Percentiles rank a stretch among this genome's conserved stretches.
Conservation (phyloP, 2,797 vertebrate species). For the Parotocinclus haroldoi region DNA sequence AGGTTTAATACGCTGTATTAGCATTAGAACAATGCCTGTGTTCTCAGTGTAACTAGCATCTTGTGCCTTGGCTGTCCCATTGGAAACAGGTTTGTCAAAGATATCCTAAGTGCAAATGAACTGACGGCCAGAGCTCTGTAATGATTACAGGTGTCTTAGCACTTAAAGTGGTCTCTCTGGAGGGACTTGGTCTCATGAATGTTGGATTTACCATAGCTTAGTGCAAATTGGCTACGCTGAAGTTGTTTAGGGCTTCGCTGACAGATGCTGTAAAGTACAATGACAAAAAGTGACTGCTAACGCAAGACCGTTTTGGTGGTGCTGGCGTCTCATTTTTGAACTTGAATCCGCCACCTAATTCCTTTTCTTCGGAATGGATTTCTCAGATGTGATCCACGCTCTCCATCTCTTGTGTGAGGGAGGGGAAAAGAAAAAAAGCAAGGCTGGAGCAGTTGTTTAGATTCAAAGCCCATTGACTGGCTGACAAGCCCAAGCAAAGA, state of each 20-base stretch:
- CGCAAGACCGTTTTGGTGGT: conserved; percentile 12
- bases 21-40: not conserved
- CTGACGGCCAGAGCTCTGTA: conserved; percentile 17
- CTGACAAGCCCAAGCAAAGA: conserved; percentile 62
- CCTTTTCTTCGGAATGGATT: conserved; percentile 23
- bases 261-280: conserved; percentile 22
- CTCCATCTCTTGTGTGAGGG: conserved; percentile 24
- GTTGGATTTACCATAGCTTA: conserved; percentile 38
- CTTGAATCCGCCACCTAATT: conserved; percentile 20
- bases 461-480: conserved; percentile 64
- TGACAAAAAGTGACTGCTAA: conserved; percentile 14
- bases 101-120: conserved; percentile 19
- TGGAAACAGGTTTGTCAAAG: conserved; percentile 6
- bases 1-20: not conserved
- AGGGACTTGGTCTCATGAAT: conserved; percentile 23
- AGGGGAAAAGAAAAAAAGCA: not conserved
- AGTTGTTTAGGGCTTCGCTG: conserved; percentile 29
- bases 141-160: conserved; percentile 13
- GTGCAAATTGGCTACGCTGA: conserved; percentile 28
- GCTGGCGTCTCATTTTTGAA: conserved; percentile 20
- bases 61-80: conserved; percentile 5
- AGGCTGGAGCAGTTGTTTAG: conserved; percentile 41
- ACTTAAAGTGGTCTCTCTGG: conserved; percentile 21
- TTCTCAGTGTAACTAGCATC: not conserved
- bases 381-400: conserved; percentile 23